Evolutionary conservation across 2,797 vertebrate genomes (phyloP).

Genomic region (Ctenosaura bakeri): DNA sequence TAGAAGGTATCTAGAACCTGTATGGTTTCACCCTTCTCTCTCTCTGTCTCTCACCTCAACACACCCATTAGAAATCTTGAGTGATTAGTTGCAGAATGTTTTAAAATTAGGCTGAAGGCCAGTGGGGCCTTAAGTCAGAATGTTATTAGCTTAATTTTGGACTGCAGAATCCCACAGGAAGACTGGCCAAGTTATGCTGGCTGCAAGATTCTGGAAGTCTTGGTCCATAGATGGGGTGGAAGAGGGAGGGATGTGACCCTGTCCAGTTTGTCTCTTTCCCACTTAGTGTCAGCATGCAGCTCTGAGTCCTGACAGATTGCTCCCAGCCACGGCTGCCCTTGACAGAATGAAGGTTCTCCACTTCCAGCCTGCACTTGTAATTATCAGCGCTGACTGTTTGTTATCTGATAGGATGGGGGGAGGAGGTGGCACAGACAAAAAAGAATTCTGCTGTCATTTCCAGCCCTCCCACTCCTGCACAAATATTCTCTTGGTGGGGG

Average conservation of each 20-base stretch:
- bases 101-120: neutral
- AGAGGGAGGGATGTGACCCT: too few species aligned
- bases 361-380: neutral
- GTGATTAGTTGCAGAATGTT: neutral
- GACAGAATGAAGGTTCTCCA: neutral
- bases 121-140: too few species aligned
- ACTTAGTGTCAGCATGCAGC: too few species aligned
- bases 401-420: neutral
- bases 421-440: too few species aligned
- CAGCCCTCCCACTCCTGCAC: neutral
- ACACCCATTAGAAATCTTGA: neutral
- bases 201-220: too few species aligned
- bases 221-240: too few species aligned
- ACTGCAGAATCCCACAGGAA: too few species aligned
- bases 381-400: neutral
- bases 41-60: neutral
- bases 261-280: too few species aligned
- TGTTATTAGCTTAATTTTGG: too few species aligned
- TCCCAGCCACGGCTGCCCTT: neutral
- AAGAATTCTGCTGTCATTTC: constrained; percentile 15
- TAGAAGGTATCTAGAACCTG: neutral
- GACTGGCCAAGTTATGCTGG: too few species aligned
- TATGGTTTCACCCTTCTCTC: neutral
- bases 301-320: too few species aligned
- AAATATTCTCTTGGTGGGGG: neutral